Percentiles rank a stretch among this genome's conserved stretches.
phyloP scores from a whole-genome alignment of 1,140 invertebrate species.

The Agrypnia vestita region DNA sequence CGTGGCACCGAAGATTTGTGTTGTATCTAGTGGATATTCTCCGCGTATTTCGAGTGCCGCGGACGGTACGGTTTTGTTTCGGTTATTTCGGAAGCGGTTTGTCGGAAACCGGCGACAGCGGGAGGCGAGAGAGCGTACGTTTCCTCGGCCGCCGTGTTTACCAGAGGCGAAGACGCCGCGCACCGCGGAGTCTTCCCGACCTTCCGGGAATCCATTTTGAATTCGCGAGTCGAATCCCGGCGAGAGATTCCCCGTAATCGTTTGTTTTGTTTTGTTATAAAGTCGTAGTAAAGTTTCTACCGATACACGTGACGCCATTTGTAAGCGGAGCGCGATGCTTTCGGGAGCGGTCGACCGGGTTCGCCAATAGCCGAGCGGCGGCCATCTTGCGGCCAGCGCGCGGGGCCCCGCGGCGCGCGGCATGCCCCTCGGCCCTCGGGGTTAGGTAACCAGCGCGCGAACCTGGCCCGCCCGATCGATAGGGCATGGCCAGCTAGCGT shows the following conservation, averaged over 20 bases:
- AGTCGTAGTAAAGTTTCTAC: background rate
- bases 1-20: constrained; percentile 37
- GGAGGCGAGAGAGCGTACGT: background rate
- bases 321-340: background rate
- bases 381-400: constrained; percentile 26
- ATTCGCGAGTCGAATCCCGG: background rate
- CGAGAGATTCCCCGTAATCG: background rate
- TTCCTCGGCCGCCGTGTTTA: background rate
- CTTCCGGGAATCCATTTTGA: constrained; percentile 34
- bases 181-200: background rate
- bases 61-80: constrained; percentile 23
- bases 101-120: constrained; percentile 22
- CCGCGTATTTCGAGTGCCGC: constrained; percentile 32
- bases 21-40: constrained; percentile 28
- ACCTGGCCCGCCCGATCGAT: constrained; percentile 39
- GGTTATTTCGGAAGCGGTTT: constrained; percentile 28
- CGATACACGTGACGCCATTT: constrained; percentile 41
- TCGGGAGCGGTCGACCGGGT: background rate
- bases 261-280: background rate
- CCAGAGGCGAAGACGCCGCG: background rate
- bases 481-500: constrained; percentile 19
- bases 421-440: constrained; percentile 14
- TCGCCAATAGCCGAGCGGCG: background rate
- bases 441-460: constrained; percentile 41
- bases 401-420: background rate